Base-by-base conservation (phyloP, 2,888 invertebrate species). In the Desoria tigrina region DNA sequence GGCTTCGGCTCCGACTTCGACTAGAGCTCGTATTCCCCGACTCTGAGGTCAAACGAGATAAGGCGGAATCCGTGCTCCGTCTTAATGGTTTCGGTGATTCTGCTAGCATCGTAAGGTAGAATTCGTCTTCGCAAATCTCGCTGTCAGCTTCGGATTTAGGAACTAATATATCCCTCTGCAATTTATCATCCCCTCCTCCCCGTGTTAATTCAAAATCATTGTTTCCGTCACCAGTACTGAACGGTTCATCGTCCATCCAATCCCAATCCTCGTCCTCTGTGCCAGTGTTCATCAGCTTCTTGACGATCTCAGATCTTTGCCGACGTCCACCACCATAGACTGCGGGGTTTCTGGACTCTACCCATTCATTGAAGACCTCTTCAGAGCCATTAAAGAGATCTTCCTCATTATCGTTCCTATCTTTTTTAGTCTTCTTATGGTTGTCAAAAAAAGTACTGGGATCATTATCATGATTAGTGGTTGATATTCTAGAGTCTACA, bases 281-380 rank as follows among this genome's bases (percentile, higher is more conserved):
- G 62, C 69, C 73, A 18, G 69, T 65, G 37, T 68, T 72, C 68
- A 74, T 72, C 49, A 73, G 61, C 50, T 69, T 69, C 37, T 66
- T 71, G 61, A 75, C 71, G 60, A 70, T 72, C 28, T 75, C 75
- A 11, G 73, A 65, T 49, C 75, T 62, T 63, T 75, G 71, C 54
- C 68, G 63, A 18, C 75, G 24, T 1, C 75, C 71, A 23, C 73
- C 16, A 39, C 6, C 6, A 45, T 21, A 11, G 21, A 21, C n/a
- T 6, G n/a, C n/a, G 45, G 45, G 16, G 16, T n/a, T 6, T n/a
- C 45, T 45, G 4, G n/a, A 21, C n/a, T 45, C n/a, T 18, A 6
- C 21, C 45, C 45, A 45, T 45, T 45, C 16, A 45, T 45, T 16
- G n/a, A 45, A 18, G 45, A 66, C 59, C 42, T 28, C 7, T 28